Base-by-base conservation (phyloP, 2,888 invertebrate species). In the Stenotaenia linearis region DNA sequence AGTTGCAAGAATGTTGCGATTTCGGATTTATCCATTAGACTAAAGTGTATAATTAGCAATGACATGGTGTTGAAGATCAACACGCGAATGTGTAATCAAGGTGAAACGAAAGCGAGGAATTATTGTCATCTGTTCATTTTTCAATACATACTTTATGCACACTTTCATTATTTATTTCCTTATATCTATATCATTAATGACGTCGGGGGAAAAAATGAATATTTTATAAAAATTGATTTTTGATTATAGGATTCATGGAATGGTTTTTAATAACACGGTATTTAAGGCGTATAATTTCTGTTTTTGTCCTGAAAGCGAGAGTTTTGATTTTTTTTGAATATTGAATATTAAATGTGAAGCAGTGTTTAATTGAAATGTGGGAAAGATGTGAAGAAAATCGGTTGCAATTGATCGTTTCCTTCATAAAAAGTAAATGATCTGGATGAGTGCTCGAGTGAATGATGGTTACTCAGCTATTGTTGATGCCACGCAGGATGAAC, bases 81-180 rank as follows among this genome's bases (percentile, higher is more conserved):
- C 61, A 61, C 61, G 61, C 61, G 61, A 61, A 61, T 61, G 23
- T 61, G 61, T 23, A 61, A 61, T 61, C 61, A 61, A 61, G 61
- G 61, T 28, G 25, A 61, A 25, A 61, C 5, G 23, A 61, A 61
- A 25, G 61, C 61, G 25, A 15, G n/a, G 61, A 25, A 15, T n/a
- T 25, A 61, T 61, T 61, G 61, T 61, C 61, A 61, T 25, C 25
- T 25, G 21, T 1, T n/a, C n/a, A n/a, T n/a, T n/a, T n/a, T 61
- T 61, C 15, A 61, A 61, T 61, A 23, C 7, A 23, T 61, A 61
- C 25, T 61, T 61, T 61, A 61, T 61, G 61, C 45, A 45, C 18
- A n/a, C n/a, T 18, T 45, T 18, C 12, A n/a, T 45, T 45, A 15
- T 45, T 45, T 45, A 15, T 7, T 15, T 18, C 45, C n/a, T 2